phyloP scores from a whole-genome alignment of 2,888 invertebrate genomes.

The Drosophila merina region DNA sequence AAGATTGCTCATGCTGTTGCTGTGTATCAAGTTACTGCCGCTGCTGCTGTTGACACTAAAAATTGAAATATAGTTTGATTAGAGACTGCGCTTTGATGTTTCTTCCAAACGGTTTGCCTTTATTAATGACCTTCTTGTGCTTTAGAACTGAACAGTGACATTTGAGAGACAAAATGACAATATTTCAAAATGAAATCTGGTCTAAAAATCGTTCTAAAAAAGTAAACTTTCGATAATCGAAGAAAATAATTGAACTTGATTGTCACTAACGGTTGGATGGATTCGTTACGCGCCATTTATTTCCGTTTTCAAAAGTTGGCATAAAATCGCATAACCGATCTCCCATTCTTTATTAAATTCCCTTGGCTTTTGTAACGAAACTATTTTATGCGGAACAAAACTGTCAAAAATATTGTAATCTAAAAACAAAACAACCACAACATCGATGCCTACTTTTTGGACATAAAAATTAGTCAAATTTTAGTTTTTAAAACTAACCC shows the following conservation, averaged over 20 bases:
- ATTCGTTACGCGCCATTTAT: neutral
- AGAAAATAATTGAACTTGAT: slow-evolving; percentile 3
- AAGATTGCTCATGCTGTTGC: slow-evolving; percentile 57
- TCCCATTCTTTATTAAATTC: too few species aligned
- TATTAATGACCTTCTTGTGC: too few species aligned
- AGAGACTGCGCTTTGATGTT: neutral
- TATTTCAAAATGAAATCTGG: neutral
- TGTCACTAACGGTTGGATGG: neutral
- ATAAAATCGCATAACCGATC: neutral
- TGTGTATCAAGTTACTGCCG: slow-evolving; percentile 42
- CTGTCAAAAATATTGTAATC: neutral
- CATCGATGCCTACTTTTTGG: too few species aligned
- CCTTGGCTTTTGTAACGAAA: neutral
- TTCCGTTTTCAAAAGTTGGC: neutral
- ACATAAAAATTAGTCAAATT: too few species aligned
- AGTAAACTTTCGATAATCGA: neutral
- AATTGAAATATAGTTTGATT: neutral
- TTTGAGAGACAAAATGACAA: neutral
- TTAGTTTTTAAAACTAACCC: slow-evolving; percentile 45
- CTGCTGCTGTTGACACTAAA: slow-evolving; percentile 47
- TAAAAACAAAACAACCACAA: neutral
- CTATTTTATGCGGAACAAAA: neutral
- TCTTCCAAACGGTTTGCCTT: too few species aligned
- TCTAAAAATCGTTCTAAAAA: neutral
- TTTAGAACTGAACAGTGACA: neutral